Conservation (phyloP, 2,797 vertebrate genomes). For the Anniella stebbinsi region DNA sequence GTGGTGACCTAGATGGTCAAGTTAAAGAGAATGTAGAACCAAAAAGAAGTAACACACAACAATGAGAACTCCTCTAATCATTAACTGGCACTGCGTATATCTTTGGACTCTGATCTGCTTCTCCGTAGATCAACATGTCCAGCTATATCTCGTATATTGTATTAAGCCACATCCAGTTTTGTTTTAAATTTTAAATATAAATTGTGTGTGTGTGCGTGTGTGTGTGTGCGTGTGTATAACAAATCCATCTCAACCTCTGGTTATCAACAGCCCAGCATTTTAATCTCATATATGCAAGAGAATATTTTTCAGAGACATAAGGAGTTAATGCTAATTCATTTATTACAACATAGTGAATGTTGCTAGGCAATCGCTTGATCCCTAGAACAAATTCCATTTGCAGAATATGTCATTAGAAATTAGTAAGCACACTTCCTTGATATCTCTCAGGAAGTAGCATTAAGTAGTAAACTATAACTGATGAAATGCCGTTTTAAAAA, state of each 20-base stretch:
- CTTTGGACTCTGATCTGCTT: conserved; percentile 41
- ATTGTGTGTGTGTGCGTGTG: neutral
- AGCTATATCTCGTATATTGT: neutral
- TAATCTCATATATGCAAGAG: conserved; percentile 44
- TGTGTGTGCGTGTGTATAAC: too few species aligned
- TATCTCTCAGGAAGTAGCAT: conserved; percentile 32
- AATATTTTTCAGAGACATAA: conserved; percentile 48
- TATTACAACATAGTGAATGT: conserved; percentile 44
- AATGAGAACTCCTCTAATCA: conserved; percentile 20
- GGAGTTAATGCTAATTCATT: conserved; percentile 45
- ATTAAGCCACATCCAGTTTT: neutral
- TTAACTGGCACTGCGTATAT: conserved; percentile 14
- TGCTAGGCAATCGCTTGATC: conserved; percentile 58
- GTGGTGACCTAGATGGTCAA: conserved; percentile 4
- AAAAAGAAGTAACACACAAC: conserved; percentile 20
- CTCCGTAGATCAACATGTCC: neutral
- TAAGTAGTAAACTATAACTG: conserved; percentile 24
- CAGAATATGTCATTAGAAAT: conserved; percentile 50
- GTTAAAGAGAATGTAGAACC: neutral
- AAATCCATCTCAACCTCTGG: conserved; percentile 41
- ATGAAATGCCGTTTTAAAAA: conserved; percentile 26
- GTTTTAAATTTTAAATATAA: conserved; percentile 39
- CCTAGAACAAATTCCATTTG: conserved; percentile 55
- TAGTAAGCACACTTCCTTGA: conserved; percentile 42
- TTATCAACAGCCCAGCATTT: conserved; percentile 35